These are phyloP conservation scores for Theretra japonica DNA, from an alignment of 2,888 invertebrate species.

Conservation along the genomic window DNA sequence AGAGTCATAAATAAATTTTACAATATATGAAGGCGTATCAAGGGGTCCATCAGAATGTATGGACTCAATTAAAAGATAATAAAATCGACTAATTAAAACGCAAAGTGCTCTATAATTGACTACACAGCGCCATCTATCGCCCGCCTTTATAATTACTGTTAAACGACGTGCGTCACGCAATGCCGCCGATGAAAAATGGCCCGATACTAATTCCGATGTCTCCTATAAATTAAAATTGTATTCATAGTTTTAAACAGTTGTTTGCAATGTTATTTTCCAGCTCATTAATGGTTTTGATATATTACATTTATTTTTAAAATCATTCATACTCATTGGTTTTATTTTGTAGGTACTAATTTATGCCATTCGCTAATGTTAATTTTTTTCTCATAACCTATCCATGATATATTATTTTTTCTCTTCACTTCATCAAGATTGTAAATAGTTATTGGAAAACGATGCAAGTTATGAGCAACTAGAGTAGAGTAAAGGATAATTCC, in stretches of 20 bases:
- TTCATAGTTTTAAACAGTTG: background rate
- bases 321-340: background rate
- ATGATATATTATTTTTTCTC: no score
- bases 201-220: constrained; percentile 7
- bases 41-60: background rate
- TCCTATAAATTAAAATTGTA: background rate
- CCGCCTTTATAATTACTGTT: constrained; percentile 9
- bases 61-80: constrained; percentile 15
- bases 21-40: background rate
- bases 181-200: constrained; percentile 9
- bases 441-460: no score
- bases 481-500: no score
- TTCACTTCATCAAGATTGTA: no score
- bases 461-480: no score
- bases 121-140: constrained; percentile 18
- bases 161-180: constrained; percentile 27
- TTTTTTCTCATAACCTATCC: no score
- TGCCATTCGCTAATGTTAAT: no score
- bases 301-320: background rate
- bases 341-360: no score
- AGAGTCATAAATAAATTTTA: background rate
- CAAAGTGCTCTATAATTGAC: background rate
- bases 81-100: constrained; percentile 16
- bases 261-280: background rate
- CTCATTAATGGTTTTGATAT: background rate